phyloP scores from a whole-genome alignment of 2,888 invertebrate species.

The Acleris literana region DNA sequence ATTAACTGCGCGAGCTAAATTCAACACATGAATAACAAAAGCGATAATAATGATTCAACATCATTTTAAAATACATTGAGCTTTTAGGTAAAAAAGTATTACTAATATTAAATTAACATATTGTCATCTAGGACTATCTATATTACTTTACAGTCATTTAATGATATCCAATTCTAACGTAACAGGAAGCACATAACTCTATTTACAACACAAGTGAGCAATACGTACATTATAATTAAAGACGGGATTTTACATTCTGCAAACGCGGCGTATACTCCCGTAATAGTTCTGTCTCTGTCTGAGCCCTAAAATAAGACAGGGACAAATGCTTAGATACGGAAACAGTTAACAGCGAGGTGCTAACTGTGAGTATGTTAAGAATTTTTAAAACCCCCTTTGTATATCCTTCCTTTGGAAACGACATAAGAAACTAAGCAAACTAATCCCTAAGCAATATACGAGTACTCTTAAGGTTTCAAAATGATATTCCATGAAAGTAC shows the following conservation, averaged over 20 bases:
- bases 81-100: slow-evolving; percentile 31
- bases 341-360: too few relatives aligned
- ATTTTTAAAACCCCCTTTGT: too few relatives aligned
- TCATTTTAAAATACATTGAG: slow-evolving; percentile 23
- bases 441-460: too few relatives aligned
- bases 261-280: background rate
- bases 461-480: too few relatives aligned
- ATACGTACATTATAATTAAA: slow-evolving; percentile 6
- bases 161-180: slow-evolving; percentile 21
- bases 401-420: too few relatives aligned
- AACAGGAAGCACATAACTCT: slow-evolving; percentile 13
- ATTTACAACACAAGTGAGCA: slow-evolving; percentile 25
- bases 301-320: slow-evolving; percentile 3
- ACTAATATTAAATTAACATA: slow-evolving; percentile 32
- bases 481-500: too few relatives aligned
- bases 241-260: background rate
- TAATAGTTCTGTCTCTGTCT: slow-evolving; percentile 1
- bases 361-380: too few relatives aligned
- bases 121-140: slow-evolving; percentile 35
- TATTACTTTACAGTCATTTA: slow-evolving; percentile 21
- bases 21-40: slow-evolving; percentile 12
- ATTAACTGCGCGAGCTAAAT: slow-evolving; percentile 19
- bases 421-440: too few relatives aligned
- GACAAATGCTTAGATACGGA: background rate
- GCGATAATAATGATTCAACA: background rate